A percentile compares a stretch with the other conserved stretches of the same genome.
These are phyloP conservation scores for Epizoanthus illoricatus DNA, from an alignment of 92 coral and sea anemone genomes.

Conservation along the genomic window DNA sequence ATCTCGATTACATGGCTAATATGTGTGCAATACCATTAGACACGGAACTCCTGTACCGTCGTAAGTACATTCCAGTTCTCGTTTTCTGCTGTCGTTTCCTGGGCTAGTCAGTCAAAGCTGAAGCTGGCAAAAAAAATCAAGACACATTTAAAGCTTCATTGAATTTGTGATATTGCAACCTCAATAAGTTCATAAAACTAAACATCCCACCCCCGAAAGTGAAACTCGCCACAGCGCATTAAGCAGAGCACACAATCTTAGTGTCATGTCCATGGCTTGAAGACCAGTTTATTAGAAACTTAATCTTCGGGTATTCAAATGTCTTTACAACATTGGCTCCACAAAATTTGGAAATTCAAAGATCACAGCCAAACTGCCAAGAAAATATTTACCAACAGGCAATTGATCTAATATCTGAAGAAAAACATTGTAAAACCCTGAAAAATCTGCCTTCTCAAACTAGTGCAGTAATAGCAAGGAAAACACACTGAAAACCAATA, in stretches of 20 bases:
- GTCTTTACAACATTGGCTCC: slow-evolving; percentile 19
- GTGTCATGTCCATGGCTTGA: slow-evolving; percentile 29
- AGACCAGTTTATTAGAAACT: slow-evolving; percentile 8
- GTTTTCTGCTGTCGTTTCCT: no score
- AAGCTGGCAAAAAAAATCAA: background rate
- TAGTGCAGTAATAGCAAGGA: background rate
- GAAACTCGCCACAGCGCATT: background rate
- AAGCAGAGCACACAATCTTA: background rate
- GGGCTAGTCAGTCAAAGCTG: no score
- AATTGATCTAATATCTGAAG: background rate
- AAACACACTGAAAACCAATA: slow-evolving; percentile 14
- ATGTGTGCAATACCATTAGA: no score
- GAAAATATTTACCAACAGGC: slow-evolving; percentile 15
- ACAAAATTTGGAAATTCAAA: slow-evolving; percentile 26
- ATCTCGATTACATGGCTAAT: no score
- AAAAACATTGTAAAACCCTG: background rate
- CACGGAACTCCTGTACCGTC: no score
- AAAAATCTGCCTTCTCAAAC: slow-evolving; percentile 30
- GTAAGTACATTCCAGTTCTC: no score
- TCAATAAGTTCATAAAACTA: background rate
- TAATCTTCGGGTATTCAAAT: slow-evolving; percentile 33
- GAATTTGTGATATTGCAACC: slow-evolving; percentile 8
- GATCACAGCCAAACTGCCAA: slow-evolving; percentile 13
- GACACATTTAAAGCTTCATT: background rate
- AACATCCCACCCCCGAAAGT: background rate